A percentile compares a stretch with the other conserved stretches of the same genome.
Evolutionary conservation across 2,113 vertebrate genomes (phyloP).

Genomic region (Rhynchopsitta pachyrhyncha): DNA sequence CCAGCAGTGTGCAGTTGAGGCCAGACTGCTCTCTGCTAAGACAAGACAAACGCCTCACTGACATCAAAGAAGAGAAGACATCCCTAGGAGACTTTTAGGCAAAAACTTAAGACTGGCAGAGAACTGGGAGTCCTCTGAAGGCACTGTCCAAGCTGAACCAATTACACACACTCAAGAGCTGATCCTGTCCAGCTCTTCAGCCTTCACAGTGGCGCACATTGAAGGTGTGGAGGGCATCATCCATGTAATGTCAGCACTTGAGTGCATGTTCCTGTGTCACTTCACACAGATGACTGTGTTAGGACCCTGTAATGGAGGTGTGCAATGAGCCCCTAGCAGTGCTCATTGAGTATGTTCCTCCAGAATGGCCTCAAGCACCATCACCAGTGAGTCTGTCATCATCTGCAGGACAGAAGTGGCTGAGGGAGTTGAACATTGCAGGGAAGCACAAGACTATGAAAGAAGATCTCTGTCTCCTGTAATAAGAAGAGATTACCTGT

Average conservation of each 20-base stretch:
- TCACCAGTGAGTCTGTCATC: background rate
- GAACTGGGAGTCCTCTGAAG: background rate
- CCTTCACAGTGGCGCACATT: background rate
- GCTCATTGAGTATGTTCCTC: background rate
- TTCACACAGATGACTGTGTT: background rate
- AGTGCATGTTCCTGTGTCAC: background rate
- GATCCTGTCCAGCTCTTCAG: background rate
- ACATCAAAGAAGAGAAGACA: background rate
- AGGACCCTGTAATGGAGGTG: background rate
- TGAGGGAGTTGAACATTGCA: rapidly evolving
- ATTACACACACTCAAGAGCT: background rate
- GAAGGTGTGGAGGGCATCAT: background rate
- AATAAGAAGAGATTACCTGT: background rate
- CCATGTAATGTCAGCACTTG: background rate
- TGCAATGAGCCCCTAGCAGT: background rate
- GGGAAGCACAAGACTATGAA: background rate
- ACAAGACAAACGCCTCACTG: background rate
- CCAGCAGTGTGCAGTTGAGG: rapidly evolving
- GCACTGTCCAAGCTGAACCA: background rate
- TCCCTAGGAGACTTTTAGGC: background rate
- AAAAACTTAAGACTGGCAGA: background rate
- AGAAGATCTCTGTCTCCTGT: background rate
- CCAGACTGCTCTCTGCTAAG: background rate
- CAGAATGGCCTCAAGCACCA: background rate
- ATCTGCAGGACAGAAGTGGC: background rate